These are phyloP conservation scores for Melangyna quadrimaculata DNA, from an alignment of 2,888 invertebrate species.

Conservation along the genomic window DNA sequence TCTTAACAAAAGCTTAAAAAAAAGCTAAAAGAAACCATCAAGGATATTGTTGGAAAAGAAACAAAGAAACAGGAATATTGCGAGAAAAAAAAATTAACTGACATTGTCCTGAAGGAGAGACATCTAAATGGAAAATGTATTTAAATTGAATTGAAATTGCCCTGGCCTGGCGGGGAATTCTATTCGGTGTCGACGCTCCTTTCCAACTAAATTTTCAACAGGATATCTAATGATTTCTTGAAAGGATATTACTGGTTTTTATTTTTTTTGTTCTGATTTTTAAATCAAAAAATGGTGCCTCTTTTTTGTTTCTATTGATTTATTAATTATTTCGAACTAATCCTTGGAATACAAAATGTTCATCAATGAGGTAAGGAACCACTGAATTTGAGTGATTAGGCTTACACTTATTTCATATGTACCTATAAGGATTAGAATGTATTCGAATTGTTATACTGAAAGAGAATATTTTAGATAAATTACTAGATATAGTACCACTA, in stretches of 20 bases:
- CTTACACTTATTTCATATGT: neutral
- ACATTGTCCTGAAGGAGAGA: conserved; percentile 63
- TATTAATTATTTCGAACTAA: conserved; percentile 15
- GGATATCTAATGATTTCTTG: neutral
- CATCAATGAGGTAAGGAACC: neutral
- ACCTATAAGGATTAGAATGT: too few species aligned
- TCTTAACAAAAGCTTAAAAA: neutral
- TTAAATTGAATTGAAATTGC: conserved; percentile 68
- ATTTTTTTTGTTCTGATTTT: neutral
- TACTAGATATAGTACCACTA: too few species aligned
- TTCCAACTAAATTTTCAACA: conserved; percentile 14
- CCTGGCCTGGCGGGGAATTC: conserved; percentile 24
- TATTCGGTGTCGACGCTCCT: conserved; percentile 5
- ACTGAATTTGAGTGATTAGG: neutral
- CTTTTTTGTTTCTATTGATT: neutral
- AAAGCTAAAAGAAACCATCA: neutral
- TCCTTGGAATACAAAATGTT: neutral
- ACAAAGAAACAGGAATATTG: conserved; percentile 23
- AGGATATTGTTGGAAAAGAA: conserved; percentile 1
- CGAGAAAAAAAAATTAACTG: conserved; percentile 45
- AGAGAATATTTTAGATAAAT: neutral
- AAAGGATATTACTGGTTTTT: neutral
- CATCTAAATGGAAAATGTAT: conserved; percentile 70
- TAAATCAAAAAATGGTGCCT: neutral
- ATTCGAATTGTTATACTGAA: too few species aligned